A percentile compares a stretch with the other conserved stretches of the same genome.
Conservation (phyloP, 2,797 vertebrate genomes). For the Lindbergichthys nudifrons region DNA sequence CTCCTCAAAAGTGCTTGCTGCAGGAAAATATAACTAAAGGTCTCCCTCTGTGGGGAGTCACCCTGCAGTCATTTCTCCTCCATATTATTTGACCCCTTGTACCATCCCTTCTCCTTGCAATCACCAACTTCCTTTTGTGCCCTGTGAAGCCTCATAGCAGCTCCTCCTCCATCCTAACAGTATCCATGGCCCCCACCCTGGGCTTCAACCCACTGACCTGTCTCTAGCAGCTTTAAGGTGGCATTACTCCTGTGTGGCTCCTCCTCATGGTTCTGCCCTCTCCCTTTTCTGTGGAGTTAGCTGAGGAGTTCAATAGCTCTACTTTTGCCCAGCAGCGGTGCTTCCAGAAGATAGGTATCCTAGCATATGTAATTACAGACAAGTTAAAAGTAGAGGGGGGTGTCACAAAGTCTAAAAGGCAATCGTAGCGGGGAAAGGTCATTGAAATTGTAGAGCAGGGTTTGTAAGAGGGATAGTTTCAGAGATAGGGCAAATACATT, state of each 20-base stretch:
- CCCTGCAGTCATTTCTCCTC: conserved; percentile 36
- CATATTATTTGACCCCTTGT: conserved; percentile 14
- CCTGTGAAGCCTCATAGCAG: conserved; percentile 28
- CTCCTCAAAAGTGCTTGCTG: conserved; percentile 29
- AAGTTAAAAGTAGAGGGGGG: conserved; percentile 15
- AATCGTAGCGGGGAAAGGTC: conserved; percentile 13
- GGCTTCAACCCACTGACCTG: conserved; percentile 46
- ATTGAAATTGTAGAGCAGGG: conserved; percentile 4
- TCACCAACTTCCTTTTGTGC: conserved; percentile 20
- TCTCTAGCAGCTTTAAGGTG: conserved; percentile 55
- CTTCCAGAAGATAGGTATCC: conserved; percentile 9
- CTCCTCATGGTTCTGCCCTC: conserved; percentile 17
- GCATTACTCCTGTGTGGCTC: conserved; percentile 37
- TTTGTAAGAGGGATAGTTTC: conserved; percentile 43
- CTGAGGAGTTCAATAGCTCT: conserved; percentile 13
- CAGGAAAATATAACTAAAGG: conserved; percentile 10
- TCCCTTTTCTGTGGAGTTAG: neutral
- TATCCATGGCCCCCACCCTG: conserved; percentile 23
- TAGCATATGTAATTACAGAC: conserved; percentile 17
- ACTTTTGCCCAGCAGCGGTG: conserved; percentile 24
- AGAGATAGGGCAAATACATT: conserved; percentile 10
- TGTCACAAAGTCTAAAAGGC: conserved; percentile 19
- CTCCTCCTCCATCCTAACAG: conserved; percentile 61
- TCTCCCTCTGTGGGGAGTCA: conserved; percentile 7
- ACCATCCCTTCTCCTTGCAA: neutral